Conservation (phyloP, 2,797 vertebrate species). For the Sylvilagus floridanus region DNA sequence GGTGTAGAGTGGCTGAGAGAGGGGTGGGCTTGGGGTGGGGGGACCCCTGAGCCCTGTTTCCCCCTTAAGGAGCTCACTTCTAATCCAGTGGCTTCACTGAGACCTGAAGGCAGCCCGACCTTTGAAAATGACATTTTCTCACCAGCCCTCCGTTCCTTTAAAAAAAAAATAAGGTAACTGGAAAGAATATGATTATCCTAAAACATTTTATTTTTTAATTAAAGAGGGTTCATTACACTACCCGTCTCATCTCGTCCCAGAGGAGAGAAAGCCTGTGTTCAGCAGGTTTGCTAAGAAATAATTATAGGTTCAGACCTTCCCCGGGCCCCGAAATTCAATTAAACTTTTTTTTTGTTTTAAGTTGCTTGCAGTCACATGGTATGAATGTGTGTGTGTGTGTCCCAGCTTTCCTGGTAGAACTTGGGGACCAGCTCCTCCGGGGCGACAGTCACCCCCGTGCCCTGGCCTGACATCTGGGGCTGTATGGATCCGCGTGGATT, state of each 20-base stretch:
- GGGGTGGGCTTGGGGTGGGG: background rate
- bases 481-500: background rate
- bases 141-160: slow-evolving; percentile 53
- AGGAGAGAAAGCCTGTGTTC: slow-evolving; percentile 80
- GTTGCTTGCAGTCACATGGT: slow-evolving; percentile 78
- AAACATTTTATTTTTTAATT: slow-evolving; percentile 85
- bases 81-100: slow-evolving; percentile 8
- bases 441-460: background rate
- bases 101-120: background rate
- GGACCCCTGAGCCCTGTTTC: background rate
- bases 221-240: slow-evolving; percentile 83
- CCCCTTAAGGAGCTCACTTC: background rate
- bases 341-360: slow-evolving; percentile 82
- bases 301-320: slow-evolving; percentile 85
- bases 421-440: slow-evolving; percentile 32
- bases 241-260: slow-evolving; percentile 85
- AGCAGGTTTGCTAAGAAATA: slow-evolving; percentile 85
- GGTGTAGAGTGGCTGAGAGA: background rate
- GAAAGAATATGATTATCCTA: slow-evolving; percentile 83
- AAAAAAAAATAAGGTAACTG: slow-evolving; percentile 72
- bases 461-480: background rate
- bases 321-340: slow-evolving; percentile 84
- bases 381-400: slow-evolving; percentile 13
- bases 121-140: slow-evolving; percentile 74
- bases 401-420: slow-evolving; percentile 57